Conservation (phyloP, 2,888 invertebrate species). For the Aleiodes alternator region DNA sequence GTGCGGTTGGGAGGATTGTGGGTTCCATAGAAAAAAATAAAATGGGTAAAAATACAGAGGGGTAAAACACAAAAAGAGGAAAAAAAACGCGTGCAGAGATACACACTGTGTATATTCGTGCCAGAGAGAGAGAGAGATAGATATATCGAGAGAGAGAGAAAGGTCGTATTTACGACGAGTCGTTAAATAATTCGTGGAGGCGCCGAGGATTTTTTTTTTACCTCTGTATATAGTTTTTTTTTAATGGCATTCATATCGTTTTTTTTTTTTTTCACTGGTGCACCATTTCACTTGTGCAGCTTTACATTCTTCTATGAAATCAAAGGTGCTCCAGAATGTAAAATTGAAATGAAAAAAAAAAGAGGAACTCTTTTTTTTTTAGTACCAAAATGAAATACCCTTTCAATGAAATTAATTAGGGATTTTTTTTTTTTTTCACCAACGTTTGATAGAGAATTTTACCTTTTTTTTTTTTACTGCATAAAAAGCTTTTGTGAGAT, state of each 20-base stretch:
- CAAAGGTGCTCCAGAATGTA: background rate
- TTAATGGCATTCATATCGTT: slow-evolving; percentile 31
- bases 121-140: slow-evolving; percentile 43
- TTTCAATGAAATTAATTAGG: too few relatives aligned
- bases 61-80: slow-evolving; percentile 27
- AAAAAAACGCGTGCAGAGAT: slow-evolving; percentile 46
- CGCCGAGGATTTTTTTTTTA: slow-evolving; percentile 51
- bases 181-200: slow-evolving; percentile 62
- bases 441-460: too few relatives aligned
- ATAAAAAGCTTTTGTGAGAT: too few relatives aligned
- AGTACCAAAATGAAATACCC: too few relatives aligned
- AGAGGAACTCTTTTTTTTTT: background rate
- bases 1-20: slow-evolving; percentile 47
- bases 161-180: slow-evolving; percentile 61
- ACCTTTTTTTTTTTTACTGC: too few relatives aligned
- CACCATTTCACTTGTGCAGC: slow-evolving; percentile 24
- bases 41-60: slow-evolving; percentile 42
- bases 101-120: slow-evolving; percentile 44
- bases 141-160: slow-evolving; percentile 46
- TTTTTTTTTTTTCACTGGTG: slow-evolving; percentile 3
- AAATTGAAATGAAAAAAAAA: slow-evolving; percentile 3
- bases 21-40: slow-evolving; percentile 46
- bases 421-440: too few relatives aligned
- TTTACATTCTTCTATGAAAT: background rate
- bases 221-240: slow-evolving; percentile 13